Evolutionary conservation across 2,888 invertebrate species (phyloP), one percentile per base, ranked within the genome.

Genomic region (Malacosoma neustria): DNA sequence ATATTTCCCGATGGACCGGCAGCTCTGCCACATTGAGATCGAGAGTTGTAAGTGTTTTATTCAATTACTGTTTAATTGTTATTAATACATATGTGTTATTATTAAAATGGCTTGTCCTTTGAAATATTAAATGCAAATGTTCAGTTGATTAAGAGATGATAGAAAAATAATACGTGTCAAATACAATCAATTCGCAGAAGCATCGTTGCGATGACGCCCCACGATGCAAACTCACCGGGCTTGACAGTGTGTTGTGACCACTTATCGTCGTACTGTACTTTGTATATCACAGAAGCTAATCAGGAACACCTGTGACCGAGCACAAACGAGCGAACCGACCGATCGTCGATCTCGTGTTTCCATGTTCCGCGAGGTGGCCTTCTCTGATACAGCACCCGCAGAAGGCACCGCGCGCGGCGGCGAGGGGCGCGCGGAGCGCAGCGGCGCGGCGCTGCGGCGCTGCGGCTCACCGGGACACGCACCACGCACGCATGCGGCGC

Each of bases 1-100:
- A 74, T 96, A 95, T 84, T 96, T 96, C 81, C 96, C 96, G 36
- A 95, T 96, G 95, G 96, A 96, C 79, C 90, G 94, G 54, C 96
- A 96, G 75, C 87, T 94, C 49, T 96, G 96, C 82, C 93, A 94
- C 72, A 93, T 96, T 73, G 95, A 95, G 88, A 94, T 96, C 67
- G 96, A 96, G 89, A 96, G 96, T 89, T 96, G 96, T 96, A 92
- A 95, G 96, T 95, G 90, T 66, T 59, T 54, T 54, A 50, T 47
- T 3, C 22, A 22, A 22, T n/a, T 22, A 22, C 5, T 22, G 5
- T 22, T n/a, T n/a, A n/a, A n/a, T n/a, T 22, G 22, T 3, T 22
- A 22, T 22, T 22, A 9, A 22, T 22, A 22, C 9, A 7, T 7
- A 22, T 7, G 5, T 22, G 22, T 9, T 7, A 22, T 22, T 2